phyloP scores from a whole-genome alignment of 2,113 vertebrate species.

The Hiodon tergisus region DNA sequence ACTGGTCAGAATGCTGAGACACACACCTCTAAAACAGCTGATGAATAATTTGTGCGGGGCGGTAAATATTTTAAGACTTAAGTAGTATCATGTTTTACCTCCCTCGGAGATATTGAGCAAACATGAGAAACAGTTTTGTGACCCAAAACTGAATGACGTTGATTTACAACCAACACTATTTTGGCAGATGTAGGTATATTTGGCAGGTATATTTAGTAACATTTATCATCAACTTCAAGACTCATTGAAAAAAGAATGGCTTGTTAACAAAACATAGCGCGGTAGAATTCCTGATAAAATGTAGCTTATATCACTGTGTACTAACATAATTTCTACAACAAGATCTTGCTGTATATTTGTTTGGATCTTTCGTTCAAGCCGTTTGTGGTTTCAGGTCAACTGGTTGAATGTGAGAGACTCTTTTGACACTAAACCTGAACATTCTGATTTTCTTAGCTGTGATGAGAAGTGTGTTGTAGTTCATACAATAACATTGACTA shows the following conservation, averaged over 20 bases:
- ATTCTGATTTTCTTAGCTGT: no score
- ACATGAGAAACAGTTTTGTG: constrained; percentile 21
- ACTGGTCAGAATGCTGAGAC: constrained; percentile 21
- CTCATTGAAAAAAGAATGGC: neutral
- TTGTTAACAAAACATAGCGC: no score
- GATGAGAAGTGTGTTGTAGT: no score
- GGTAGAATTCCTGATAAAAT: no score
- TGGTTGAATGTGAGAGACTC: no score
- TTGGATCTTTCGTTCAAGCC: no score
- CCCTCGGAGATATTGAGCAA: constrained; percentile 33
- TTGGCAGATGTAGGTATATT: no score
- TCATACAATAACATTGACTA: no score
- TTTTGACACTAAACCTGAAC: no score
- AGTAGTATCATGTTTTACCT: constrained; percentile 54
- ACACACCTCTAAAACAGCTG: constrained; percentile 18
- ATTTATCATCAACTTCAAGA: neutral
- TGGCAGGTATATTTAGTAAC: neutral
- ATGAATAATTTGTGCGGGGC: constrained; percentile 46
- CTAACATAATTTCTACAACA: neutral
- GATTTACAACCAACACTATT: constrained; percentile 15
- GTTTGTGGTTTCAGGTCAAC: no score
- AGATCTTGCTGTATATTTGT: neutral
- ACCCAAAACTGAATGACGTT: constrained; percentile 36
- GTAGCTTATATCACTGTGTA: neutral
- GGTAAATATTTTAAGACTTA: constrained; percentile 61